These are phyloP conservation scores for Solea senegalensis DNA, from an alignment of 2,113 vertebrate species.

Conservation along the genomic window DNA sequence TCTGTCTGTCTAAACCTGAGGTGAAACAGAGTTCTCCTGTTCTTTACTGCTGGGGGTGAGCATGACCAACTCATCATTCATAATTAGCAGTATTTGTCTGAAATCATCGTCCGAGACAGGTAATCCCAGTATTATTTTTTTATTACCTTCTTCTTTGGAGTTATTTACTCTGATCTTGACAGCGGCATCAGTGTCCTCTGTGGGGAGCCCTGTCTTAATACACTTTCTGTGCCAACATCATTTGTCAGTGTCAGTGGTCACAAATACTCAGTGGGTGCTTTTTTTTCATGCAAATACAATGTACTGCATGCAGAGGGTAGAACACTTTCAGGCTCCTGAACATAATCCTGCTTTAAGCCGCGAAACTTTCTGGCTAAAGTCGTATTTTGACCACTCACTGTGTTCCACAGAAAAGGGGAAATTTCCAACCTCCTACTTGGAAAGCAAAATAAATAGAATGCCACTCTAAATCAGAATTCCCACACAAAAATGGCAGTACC, in stretches of 20 bases:
- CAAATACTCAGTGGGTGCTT: not conserved
- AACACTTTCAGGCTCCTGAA: not conserved
- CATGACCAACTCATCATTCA: too few species aligned
- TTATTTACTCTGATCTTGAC: too few species aligned
- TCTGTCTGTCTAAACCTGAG: too few species aligned
- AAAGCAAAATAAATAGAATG: not conserved
- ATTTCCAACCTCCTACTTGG: not conserved
- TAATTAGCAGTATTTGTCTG: too few species aligned
- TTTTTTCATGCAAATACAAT: not conserved
- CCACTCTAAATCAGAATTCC: too few species aligned
- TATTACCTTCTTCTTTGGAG: not conserved
- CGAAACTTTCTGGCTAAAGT: not conserved
- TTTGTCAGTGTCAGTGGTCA: not conserved
- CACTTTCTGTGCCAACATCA: not conserved
- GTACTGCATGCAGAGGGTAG: not conserved
- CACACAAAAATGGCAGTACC: too few species aligned
- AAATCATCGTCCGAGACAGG: too few species aligned
- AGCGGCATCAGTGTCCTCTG: too few species aligned
- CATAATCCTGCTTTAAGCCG: not conserved
- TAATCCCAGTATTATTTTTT: too few species aligned
- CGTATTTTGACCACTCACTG: not conserved
- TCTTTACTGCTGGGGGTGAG: too few species aligned
- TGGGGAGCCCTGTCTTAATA: not conserved
- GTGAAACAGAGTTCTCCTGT: too few species aligned
- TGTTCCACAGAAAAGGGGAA: not conserved